Evolutionary conservation across 1,140 invertebrate genomes (phyloP), one percentile per base, ranked within the genome.

Genomic region (Epicauta chinensis): DNA sequence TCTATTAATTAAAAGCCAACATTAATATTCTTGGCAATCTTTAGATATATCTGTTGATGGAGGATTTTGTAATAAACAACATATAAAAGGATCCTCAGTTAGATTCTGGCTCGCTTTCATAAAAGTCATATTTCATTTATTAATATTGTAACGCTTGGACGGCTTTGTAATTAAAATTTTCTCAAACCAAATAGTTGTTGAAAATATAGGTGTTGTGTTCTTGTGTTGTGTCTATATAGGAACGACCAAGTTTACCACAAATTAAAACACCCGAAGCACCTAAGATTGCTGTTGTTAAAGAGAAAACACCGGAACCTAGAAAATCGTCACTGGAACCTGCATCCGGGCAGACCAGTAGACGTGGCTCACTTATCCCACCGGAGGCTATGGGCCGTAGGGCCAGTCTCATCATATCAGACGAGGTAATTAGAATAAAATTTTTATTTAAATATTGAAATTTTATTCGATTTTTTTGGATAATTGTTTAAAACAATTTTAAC

Each of bases 391-490:
- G 84, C 59, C 79, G 89, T 61, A 79, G 91, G 60, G 87, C 91
- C 53, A 91, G 89, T 62, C 77, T 93, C 55, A 88, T 93, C 63
- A 92, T 94, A 69, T 90, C 89, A 71, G 91, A 95, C 73, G 91
- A 95, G 87, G 92, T 95, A 40, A 35, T 7, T 5, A 23, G 4
- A 23, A 23, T 7, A 23, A 23, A 23, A 23, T 23, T 23, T 16
- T 44, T 17, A 55, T 38, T 40, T 40, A 13, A 34, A 37, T 9
- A 40, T 55, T 50, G 3, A 41, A n/a, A 36, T 55, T 55, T 50
- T 50, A 42, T 17, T 52, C 42, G 10, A 41, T 31, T 50, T 31
- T n/a, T n/a, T 38, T 53, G 38, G 54, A 46, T 42, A 51, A 51
- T 46, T 47, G 39, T 54, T 16, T 30, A 30, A 12, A 11, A 9